Evolutionary conservation across 2,113 vertebrate genomes (phyloP).

Genomic region (Oryzias celebensis): DNA sequence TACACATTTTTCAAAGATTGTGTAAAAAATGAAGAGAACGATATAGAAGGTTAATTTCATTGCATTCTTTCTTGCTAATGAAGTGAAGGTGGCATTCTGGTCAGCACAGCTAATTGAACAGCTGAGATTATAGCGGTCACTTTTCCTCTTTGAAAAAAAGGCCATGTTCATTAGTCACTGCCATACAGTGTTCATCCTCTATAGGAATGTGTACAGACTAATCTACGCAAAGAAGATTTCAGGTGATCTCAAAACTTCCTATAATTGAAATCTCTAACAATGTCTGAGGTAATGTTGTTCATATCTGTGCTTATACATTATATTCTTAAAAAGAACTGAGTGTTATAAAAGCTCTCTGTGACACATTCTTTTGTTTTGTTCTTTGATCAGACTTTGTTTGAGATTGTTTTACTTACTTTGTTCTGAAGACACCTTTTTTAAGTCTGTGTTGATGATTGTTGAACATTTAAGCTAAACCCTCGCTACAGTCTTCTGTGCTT

Average conservation of each 20-base stretch:
- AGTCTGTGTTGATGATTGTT: too few relatives aligned
- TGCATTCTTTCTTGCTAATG: conserved; percentile 56
- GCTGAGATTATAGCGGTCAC: conserved; percentile 63
- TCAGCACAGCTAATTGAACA: conserved; percentile 68
- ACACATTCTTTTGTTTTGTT: too few relatives aligned
- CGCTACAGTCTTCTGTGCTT: too few relatives aligned
- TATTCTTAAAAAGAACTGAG: too few relatives aligned
- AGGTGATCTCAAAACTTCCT: conserved; percentile 22
- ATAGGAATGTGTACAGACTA: conserved; percentile 53
- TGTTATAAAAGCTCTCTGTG: too few relatives aligned
- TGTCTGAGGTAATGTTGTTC: too few relatives aligned
- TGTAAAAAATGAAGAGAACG: background rate
- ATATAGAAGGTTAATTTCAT: conserved; percentile 16
- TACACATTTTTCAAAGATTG: background rate
- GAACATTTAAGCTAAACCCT: too few relatives aligned
- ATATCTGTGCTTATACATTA: too few relatives aligned
- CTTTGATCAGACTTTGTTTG: too few relatives aligned
- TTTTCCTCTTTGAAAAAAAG: conserved; percentile 34
- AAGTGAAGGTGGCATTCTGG: conserved; percentile 59
- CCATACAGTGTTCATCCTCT: conserved; percentile 58
- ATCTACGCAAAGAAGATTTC: conserved; percentile 44
- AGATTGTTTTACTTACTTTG: too few relatives aligned
- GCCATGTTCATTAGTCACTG: conserved; percentile 59
- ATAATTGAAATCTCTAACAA: too few relatives aligned
- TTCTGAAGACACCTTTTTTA: too few relatives aligned